Evolutionary conservation across 2,797 vertebrate genomes (phyloP).

Genomic region (Silurus lanzhouensis): DNA sequence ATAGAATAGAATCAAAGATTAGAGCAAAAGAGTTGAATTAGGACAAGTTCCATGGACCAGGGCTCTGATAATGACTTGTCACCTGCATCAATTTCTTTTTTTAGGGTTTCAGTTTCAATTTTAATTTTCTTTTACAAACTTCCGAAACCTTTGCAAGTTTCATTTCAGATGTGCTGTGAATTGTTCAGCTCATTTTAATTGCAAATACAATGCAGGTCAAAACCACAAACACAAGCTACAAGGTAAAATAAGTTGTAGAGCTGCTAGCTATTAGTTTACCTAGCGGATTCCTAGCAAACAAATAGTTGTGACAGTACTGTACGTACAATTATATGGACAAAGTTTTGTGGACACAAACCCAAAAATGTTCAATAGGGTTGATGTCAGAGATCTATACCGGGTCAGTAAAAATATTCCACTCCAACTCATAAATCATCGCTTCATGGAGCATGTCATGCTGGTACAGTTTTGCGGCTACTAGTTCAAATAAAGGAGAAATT

Average conservation of each 20-base stretch:
- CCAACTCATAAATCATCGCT: too few species aligned
- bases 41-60: neutral
- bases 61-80: neutral
- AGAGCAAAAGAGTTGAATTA: neutral
- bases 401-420: too few species aligned
- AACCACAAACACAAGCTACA: neutral
- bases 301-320: neutral
- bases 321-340: neutral
- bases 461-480: too few species aligned
- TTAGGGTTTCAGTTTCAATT: neutral
- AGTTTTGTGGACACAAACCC: too few species aligned
- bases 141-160: neutral
- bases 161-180: neutral
- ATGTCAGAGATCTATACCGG: too few species aligned
- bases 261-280: neutral
- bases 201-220: constrained; percentile 1
- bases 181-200: neutral
- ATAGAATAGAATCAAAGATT: neutral
- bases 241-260: neutral
- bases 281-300: neutral
- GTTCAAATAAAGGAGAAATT: too few species aligned
- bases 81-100: neutral
- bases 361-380: too few species aligned
- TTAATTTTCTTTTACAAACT: neutral
- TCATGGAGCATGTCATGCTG: too few species aligned